Conservation (phyloP, 2,888 invertebrate genomes). For the Girardia tigrina region DNA sequence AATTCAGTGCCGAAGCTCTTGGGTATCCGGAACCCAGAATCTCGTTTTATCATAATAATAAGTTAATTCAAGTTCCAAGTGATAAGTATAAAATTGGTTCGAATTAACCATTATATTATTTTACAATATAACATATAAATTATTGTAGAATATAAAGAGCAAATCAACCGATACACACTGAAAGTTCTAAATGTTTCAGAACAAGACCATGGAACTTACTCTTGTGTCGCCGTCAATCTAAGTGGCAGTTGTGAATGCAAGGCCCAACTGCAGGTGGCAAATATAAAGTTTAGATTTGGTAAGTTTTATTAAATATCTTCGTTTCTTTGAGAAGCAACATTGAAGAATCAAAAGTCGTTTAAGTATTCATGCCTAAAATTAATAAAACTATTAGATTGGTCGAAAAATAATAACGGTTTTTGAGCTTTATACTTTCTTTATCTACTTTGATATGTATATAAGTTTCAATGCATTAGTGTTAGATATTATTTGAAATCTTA, state of each 20-base stretch:
- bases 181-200: neutral
- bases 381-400: too few species aligned
- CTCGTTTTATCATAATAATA: neutral
- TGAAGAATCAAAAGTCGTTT: too few species aligned
- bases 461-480: too few species aligned
- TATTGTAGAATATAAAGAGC: constrained; percentile 6
- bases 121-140: too few species aligned
- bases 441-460: too few species aligned
- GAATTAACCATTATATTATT: too few species aligned
- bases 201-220: neutral
- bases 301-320: too few species aligned
- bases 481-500: too few species aligned
- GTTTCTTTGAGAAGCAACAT: too few species aligned
- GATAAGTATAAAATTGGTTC: neutral
- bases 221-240: neutral
- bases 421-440: too few species aligned
- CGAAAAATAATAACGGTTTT: too few species aligned
- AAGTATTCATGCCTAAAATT: too few species aligned
- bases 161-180: neutral
- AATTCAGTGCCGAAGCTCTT: neutral
- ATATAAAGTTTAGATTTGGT: constrained; percentile 8
- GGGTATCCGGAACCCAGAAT: constrained; percentile 8
- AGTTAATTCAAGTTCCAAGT: neutral
- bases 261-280: neutral
- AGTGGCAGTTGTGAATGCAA: constrained; percentile 4